phyloP scores from a whole-genome alignment of 2,113 vertebrate genomes.

The Gymnocephalus cernua region DNA sequence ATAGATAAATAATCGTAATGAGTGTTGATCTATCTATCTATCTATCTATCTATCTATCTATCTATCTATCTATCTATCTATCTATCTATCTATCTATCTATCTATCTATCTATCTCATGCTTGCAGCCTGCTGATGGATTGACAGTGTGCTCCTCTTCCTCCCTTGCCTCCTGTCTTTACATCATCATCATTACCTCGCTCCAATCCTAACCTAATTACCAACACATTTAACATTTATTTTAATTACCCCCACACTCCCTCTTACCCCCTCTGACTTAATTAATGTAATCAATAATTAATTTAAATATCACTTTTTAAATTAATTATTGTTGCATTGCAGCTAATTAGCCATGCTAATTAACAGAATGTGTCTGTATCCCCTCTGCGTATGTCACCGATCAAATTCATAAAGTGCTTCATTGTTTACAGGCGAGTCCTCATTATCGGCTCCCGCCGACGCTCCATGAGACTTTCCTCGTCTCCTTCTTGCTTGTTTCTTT shows the following conservation, averaged over 20 bases:
- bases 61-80: too few relatives aligned
- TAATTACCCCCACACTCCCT: constrained; percentile 74
- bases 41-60: too few relatives aligned
- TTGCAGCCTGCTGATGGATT: background rate
- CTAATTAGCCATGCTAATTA: constrained; percentile 82
- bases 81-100: too few relatives aligned
- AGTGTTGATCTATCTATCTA: background rate
- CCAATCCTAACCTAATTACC: constrained; percentile 64
- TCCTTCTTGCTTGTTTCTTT: constrained; percentile 32
- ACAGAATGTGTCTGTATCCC: constrained; percentile 59
- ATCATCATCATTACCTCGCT: constrained; percentile 38
- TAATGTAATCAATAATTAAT: constrained; percentile 83
- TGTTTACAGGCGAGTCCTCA: constrained; percentile 72
- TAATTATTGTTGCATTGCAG: constrained; percentile 80
- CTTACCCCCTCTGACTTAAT: constrained; percentile 71
- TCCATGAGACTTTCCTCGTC: constrained; percentile 1
- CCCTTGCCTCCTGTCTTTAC: constrained; percentile 33
- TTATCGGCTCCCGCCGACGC: constrained; percentile 45
- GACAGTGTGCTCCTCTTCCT: constrained; percentile 22
- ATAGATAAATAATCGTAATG: too few relatives aligned
- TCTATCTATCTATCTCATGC: background rate
- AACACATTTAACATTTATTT: constrained; percentile 74
- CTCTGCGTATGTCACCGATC: constrained; percentile 61
- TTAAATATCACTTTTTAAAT: constrained; percentile 78
- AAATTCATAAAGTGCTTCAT: constrained; percentile 54